Evolutionary conservation across 2,797 vertebrate species (phyloP), one percentile per base, ranked within the genome.

Genomic region (Arnoldichthys spilopterus): DNA sequence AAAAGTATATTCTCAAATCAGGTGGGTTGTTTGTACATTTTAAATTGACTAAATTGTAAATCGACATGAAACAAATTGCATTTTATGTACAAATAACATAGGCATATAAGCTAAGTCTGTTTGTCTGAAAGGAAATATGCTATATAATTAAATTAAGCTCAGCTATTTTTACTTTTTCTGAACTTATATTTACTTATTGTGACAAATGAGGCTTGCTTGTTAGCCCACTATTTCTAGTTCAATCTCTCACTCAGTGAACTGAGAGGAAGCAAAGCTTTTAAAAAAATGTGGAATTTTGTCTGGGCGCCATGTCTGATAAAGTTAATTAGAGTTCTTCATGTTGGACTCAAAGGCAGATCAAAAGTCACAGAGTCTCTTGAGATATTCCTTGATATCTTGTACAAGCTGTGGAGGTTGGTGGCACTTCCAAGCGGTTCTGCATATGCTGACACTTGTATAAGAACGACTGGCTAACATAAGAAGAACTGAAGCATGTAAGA

Each of bases 301-400:
- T 20, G 18, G 8, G 8, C 34, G 20, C 8, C 34, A 40, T n/a
- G 20, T 64, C 32, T 64, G 62, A 64, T 64, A 64, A 64, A 9
- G 62, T 40, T 64, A 37, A 64, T 70, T 53, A 53, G 8, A 40
- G 18, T 5, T 11, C 26, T 53, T 53, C 28, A 70, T 32, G 28
- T 53, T 63, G 32, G 20, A 32, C 8, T 70, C 26, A 70, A 53
- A 70, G 67, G 47, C 28, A 70, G 9, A 16, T 69, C 16, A 6
- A 69, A 69, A 49, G 37, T 24, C 20, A 45, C 7, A 6, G 13
- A 26, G 6, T 49, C 24, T 68, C 66, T 68, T 47, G 43, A 49
- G 32, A 49, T 16, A 70, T 32, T 69, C 45, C 11, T 49, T 49
- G 24, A 30, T 30, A 69, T 53, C 20, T 34, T 22, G 18, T 13